phyloP scores from a whole-genome alignment of 2,113 vertebrate species.

The Hylia prasina region DNA sequence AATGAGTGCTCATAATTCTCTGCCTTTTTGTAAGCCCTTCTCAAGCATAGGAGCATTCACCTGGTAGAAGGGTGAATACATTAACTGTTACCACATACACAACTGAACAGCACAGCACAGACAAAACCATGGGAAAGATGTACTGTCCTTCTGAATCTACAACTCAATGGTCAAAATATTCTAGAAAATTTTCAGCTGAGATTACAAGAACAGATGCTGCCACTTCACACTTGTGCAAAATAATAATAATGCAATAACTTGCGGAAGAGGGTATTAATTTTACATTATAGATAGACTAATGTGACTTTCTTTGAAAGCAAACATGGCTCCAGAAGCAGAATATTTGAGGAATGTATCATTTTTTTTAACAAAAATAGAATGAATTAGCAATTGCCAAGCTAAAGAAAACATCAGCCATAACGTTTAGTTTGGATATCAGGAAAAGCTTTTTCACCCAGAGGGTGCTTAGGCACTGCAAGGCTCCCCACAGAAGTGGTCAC shows the following conservation, averaged over 20 bases:
- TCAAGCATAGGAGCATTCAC: background rate
- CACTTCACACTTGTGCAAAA: background rate
- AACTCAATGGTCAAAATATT: background rate
- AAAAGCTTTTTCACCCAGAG: background rate
- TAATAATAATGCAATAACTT: background rate
- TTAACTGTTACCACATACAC: background rate
- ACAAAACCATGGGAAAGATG: background rate
- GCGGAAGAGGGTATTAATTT: background rate
- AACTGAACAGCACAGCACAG: background rate
- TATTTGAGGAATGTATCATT: background rate
- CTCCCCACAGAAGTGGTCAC: background rate
- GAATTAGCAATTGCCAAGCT: background rate
- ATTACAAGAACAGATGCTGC: background rate
- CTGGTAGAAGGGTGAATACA: background rate
- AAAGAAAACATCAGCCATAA: background rate
- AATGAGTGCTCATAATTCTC: conserved; percentile 14
- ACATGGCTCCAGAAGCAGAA: background rate
- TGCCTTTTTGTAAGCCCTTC: conserved; percentile 2
- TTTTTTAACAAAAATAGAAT: background rate
- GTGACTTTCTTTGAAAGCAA: background rate
- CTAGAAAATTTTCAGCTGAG: background rate
- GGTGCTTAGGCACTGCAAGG: background rate
- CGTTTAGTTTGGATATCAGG: background rate
- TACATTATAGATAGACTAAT: background rate
- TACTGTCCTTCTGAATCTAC: background rate